Conservation (phyloP, 2,797 vertebrate genomes). For the Propithecus deckenii region DNA sequence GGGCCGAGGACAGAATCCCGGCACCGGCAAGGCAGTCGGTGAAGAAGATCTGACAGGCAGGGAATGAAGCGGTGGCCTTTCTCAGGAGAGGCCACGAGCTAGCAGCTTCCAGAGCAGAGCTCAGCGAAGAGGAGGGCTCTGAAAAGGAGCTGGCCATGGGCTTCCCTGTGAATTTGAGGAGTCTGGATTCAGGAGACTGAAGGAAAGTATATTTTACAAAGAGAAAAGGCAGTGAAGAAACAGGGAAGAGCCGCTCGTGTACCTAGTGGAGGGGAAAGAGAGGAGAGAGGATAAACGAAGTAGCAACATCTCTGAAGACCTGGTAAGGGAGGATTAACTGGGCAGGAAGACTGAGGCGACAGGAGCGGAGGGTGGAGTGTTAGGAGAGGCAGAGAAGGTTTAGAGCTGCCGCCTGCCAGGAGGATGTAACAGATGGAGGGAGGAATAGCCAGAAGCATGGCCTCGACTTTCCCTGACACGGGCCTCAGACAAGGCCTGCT, state of each 20-base stretch:
- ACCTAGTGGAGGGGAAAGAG: accelerated
- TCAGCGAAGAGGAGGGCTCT: neutral
- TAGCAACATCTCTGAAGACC: neutral
- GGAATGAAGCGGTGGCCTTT: accelerated
- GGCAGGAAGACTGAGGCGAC: neutral
- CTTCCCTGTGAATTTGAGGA: neutral
- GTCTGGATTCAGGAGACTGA: neutral
- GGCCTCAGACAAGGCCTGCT: neutral
- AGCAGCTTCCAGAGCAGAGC: neutral
- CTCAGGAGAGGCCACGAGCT: neutral
- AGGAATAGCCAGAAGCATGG: neutral
- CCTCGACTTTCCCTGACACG: too few relatives aligned
- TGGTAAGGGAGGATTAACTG: neutral
- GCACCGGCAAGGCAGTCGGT: neutral
- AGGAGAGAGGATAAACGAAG: accelerated
- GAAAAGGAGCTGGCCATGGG: too few relatives aligned
- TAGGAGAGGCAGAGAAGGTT: neutral
- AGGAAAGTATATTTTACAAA: neutral
- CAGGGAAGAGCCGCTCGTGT: neutral
- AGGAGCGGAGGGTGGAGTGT: neutral
- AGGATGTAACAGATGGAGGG: accelerated
- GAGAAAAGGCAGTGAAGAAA: neutral
- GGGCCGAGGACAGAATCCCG: neutral
- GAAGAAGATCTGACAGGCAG: neutral
- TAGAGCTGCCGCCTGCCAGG: neutral